These are phyloP conservation scores for Xanthostigma xanthostigma DNA, from an alignment of 2,888 invertebrate genomes.

Conservation along the genomic window DNA sequence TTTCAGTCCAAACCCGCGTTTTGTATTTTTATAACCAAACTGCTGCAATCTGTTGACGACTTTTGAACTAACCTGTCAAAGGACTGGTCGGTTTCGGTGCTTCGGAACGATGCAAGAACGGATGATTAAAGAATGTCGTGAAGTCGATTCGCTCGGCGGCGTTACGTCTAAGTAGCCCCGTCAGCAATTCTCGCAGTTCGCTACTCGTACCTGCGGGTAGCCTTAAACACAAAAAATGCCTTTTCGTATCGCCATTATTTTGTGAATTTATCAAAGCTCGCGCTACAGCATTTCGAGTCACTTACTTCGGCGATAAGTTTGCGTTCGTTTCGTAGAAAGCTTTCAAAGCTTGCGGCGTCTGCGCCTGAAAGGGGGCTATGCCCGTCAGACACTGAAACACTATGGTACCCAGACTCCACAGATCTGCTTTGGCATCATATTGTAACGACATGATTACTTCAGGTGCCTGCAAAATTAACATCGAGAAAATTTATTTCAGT, in stretches of 20 bases:
- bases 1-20: too few species aligned
- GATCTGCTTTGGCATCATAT: constrained; percentile 97
- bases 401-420: constrained; percentile 98
- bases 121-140: constrained; percentile 89
- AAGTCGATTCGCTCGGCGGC: constrained; percentile 92
- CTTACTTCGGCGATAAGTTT: constrained; percentile 78
- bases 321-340: constrained; percentile 92
- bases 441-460: constrained; percentile 99
- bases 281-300: constrained; percentile 13
- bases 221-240: constrained; percentile 30
- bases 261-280: neutral
- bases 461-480: constrained; percentile 53
- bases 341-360: constrained; percentile 93
- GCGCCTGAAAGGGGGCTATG: constrained; percentile 96
- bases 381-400: constrained; percentile 91
- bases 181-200: constrained; percentile 73
- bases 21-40: too few species aligned
- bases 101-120: constrained; percentile 63
- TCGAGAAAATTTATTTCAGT: neutral
- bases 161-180: constrained; percentile 77
- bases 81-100: constrained; percentile 31
- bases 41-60: too few species aligned
- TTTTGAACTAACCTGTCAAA: constrained; percentile 10
- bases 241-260: neutral
- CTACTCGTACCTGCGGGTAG: constrained; percentile 88